Percentiles rank a stretch among this genome's conserved stretches.
Evolutionary conservation across 2,797 vertebrate genomes (phyloP).

Genomic region (Mionectes olivaceus): DNA sequence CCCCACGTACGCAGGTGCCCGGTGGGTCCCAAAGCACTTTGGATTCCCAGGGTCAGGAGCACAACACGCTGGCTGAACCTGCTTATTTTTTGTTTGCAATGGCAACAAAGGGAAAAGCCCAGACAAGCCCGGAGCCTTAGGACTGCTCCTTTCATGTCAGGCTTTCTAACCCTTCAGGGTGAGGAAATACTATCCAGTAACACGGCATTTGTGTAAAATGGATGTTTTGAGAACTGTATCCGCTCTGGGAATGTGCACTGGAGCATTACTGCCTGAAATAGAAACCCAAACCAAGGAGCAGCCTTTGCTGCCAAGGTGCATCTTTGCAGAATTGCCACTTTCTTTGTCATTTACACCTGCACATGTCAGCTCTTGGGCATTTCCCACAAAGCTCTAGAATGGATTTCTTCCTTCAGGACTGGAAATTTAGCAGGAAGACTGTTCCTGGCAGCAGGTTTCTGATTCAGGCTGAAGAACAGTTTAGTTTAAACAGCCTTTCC

Average conservation of each 20-base stretch:
- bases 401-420: not conserved
- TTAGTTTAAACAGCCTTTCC: not conserved
- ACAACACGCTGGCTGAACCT: not conserved
- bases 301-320: not conserved
- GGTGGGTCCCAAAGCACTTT: not conserved
- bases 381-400: not conserved
- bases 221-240: not conserved
- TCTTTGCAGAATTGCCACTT: not conserved
- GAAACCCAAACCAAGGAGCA: not conserved
- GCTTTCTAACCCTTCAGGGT: not conserved
- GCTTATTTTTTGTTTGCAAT: not conserved
- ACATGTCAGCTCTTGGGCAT: not conserved
- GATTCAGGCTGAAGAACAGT: not conserved
- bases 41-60: not conserved
- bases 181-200: not conserved
- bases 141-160: not conserved
- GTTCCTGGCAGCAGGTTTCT: not conserved
- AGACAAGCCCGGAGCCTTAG: not conserved
- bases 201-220: not conserved
- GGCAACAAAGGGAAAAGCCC: not conserved
- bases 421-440: not conserved
- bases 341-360: not conserved
- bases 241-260: not conserved
- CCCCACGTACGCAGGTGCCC: rapidly evolving
- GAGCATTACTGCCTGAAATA: not conserved